phyloP scores from a whole-genome alignment of 2,113 vertebrate genomes.

The Pituophis catenifer region DNA sequence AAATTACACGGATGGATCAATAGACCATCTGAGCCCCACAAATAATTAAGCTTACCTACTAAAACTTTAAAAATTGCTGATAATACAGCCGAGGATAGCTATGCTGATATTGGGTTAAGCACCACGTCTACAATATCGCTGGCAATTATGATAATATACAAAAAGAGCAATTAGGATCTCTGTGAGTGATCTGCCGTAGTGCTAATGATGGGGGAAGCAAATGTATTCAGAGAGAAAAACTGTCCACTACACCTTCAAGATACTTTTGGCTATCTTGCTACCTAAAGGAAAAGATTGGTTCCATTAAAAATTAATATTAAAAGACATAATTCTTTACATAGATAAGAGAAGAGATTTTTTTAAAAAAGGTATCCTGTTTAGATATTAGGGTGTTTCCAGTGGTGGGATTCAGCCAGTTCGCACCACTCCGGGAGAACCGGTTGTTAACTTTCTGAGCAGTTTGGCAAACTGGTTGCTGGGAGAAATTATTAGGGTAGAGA shows the following conservation, averaged over 20 bases:
- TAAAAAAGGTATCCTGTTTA: not conserved
- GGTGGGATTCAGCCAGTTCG: too few relatives aligned
- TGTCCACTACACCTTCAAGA: not conserved
- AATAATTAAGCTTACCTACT: not conserved
- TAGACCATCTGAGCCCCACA: not conserved
- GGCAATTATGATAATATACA: not conserved
- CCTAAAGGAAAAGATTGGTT: not conserved
- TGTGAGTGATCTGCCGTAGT: not conserved
- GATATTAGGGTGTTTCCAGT: not conserved
- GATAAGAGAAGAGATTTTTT: not conserved
- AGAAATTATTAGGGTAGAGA: too few relatives aligned
- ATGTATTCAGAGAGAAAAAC: not conserved
- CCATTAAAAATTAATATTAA: not conserved
- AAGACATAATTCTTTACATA: not conserved
- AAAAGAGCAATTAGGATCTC: not conserved
- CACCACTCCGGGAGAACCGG: too few relatives aligned
- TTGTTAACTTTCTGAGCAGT: too few relatives aligned
- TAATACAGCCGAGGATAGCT: not conserved
- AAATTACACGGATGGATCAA: not conserved
- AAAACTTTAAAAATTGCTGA: not conserved
- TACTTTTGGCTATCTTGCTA: not conserved
- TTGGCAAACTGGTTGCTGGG: too few relatives aligned
- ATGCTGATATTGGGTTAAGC: not conserved
- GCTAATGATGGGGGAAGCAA: not conserved
- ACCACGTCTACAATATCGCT: not conserved